Evolutionary conservation across 2,113 vertebrate species (phyloP).

Genomic region (Chascanopsetta lugubris): DNA sequence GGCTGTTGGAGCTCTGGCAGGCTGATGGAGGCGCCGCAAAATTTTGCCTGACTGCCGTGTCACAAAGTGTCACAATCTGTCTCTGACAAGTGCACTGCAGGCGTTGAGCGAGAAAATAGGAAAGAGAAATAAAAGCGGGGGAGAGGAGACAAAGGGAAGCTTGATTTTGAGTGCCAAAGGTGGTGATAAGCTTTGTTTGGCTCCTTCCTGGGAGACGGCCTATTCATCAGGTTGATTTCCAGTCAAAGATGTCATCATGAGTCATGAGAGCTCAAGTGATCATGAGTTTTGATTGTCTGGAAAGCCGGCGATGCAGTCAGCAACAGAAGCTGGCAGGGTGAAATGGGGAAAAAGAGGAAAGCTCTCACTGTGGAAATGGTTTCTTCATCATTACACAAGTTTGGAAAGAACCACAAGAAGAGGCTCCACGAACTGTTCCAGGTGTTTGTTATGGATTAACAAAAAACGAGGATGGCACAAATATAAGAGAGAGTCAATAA

Average conservation of each 20-base stretch:
- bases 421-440: slow-evolving; percentile 6
- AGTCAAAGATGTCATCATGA: slow-evolving; percentile 79
- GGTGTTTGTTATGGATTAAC: slow-evolving; percentile 33
- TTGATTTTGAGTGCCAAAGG: slow-evolving; percentile 91
- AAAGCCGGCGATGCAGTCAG: slow-evolving; percentile 1
- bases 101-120: slow-evolving; percentile 45
- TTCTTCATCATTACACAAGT: neutral
- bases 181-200: slow-evolving; percentile 86
- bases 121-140: slow-evolving; percentile 56
- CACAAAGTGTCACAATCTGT: slow-evolving; percentile 95
- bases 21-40: slow-evolving; percentile 88
- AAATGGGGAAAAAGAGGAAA: slow-evolving; percentile 17
- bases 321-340: slow-evolving; percentile 13
- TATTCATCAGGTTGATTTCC: slow-evolving; percentile 86
- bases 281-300: slow-evolving; percentile 32
- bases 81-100: slow-evolving; percentile 84
- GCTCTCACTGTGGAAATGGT: slow-evolving; percentile 5
- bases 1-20: slow-evolving; percentile 86
- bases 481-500: slow-evolving; percentile 18
- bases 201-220: slow-evolving; percentile 84
- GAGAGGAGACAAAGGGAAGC: slow-evolving; percentile 70
- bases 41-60: slow-evolving; percentile 92
- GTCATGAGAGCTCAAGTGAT: slow-evolving; percentile 80
- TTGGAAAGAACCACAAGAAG: neutral
- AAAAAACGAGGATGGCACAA: slow-evolving; percentile 12